Evolutionary conservation across 2,797 vertebrate species (phyloP).

Genomic region (Rhynchotus rufescens): DNA sequence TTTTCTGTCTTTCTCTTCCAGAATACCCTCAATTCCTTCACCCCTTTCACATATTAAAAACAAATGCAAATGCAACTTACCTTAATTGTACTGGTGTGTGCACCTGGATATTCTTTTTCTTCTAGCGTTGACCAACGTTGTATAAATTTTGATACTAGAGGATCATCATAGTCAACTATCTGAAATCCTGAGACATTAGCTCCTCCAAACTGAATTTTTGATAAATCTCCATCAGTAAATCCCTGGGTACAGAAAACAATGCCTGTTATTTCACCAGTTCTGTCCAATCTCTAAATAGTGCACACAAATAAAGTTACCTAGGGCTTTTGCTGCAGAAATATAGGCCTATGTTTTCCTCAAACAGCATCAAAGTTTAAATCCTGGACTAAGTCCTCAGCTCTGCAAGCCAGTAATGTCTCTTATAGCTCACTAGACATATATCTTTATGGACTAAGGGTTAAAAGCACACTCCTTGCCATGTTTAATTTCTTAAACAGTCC

Average conservation of each 20-base stretch:
- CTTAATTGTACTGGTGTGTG: slow-evolving; percentile 91
- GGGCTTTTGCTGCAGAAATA: background rate
- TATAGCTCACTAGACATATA: background rate
- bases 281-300: background rate
- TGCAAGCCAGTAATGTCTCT: background rate
- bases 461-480: background rate
- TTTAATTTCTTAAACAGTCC: background rate
- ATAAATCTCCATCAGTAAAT: slow-evolving; percentile 95
- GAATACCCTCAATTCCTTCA: background rate
- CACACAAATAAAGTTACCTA: background rate
- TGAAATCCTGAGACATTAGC: slow-evolving; percentile 99
- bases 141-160: slow-evolving; percentile 96
- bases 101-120: slow-evolving; percentile 98
- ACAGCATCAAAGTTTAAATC: background rate
- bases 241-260: slow-evolving; percentile 84
- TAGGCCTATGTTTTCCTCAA: background rate
- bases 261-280: slow-evolving; percentile 5
- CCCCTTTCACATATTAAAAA: background rate
- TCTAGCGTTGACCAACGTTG: slow-evolving; percentile 97
- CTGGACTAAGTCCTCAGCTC: background rate
- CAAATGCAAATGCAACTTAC: slow-evolving; percentile 56
- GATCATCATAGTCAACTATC: slow-evolving; percentile 98
- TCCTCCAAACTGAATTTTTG: slow-evolving; percentile 98
- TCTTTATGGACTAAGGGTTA: background rate
- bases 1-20: background rate